phyloP scores from a whole-genome alignment of 2,113 vertebrate species.

The Diphyllodes magnificus region DNA sequence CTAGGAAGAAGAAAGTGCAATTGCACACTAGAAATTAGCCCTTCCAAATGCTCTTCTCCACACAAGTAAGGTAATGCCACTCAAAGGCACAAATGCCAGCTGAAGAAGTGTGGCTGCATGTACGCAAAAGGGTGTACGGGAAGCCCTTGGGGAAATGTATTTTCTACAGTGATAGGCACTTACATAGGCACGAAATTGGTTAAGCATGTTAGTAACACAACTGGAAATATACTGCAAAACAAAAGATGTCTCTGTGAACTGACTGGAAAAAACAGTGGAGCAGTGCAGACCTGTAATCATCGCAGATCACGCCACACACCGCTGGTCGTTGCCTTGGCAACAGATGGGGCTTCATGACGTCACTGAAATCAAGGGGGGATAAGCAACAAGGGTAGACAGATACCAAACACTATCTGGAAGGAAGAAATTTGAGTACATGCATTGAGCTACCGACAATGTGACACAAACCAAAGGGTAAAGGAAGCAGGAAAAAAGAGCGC shows the following conservation, averaged over 20 bases:
- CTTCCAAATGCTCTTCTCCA: not conserved
- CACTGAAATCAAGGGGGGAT: slow-evolving; percentile 33
- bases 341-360: slow-evolving; percentile 40
- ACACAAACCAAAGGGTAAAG: not conserved
- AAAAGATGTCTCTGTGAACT: slow-evolving; percentile 33
- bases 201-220: slow-evolving; percentile 34
- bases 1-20: not conserved
- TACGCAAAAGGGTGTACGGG: not conserved
- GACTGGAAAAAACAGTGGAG: slow-evolving; percentile 30
- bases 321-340: slow-evolving; percentile 51
- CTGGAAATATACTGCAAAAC: slow-evolving; percentile 1
- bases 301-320: not conserved
- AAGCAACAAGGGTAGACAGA: slow-evolving; percentile 2
- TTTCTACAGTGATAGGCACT: not conserved
- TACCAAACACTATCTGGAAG: not conserved
- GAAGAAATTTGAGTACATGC: not conserved
- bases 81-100: not conserved
- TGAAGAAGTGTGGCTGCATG: accelerated
- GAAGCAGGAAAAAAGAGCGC: not conserved
- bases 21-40: not conserved
- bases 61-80: not conserved
- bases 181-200: not conserved
- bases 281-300: slow-evolving; percentile 58
- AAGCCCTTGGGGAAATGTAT: not conserved
- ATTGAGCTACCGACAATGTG: not conserved